These are phyloP conservation scores for Indri indri DNA, from an alignment of 2,113 vertebrate species.

Conservation along the genomic window DNA sequence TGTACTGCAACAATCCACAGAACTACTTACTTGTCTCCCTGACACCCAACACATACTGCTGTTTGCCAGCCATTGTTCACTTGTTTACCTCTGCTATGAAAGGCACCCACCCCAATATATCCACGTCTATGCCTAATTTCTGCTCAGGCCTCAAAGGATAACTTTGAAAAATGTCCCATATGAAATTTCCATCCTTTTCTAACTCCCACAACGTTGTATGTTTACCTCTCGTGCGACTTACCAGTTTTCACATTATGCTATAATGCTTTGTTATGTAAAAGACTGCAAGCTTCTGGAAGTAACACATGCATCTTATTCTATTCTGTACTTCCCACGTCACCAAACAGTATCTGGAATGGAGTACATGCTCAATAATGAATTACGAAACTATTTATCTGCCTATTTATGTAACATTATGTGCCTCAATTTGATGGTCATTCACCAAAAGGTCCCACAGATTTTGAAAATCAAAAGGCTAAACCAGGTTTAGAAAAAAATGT, in stretches of 20 bases:
- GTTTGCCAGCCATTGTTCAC: background rate
- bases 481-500: background rate
- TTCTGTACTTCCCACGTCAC: background rate
- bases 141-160: background rate
- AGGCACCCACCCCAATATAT: background rate
- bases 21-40: background rate
- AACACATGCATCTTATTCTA: background rate
- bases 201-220: background rate
- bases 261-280: background rate
- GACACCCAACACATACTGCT: background rate
- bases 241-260: background rate
- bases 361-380: background rate
- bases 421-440: background rate
- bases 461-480: constrained; percentile 4
- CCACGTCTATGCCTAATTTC: background rate
- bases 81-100: background rate
- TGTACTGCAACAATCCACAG: background rate
- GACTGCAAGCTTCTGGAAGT: background rate
- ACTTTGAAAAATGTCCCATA: background rate
- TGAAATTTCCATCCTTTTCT: background rate
- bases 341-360: background rate
- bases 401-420: background rate
- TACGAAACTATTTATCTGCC: background rate
- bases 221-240: background rate
- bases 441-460: background rate